Conservation (phyloP, 2,113 vertebrate genomes). For the Sylvilagus bachmani region DNA sequence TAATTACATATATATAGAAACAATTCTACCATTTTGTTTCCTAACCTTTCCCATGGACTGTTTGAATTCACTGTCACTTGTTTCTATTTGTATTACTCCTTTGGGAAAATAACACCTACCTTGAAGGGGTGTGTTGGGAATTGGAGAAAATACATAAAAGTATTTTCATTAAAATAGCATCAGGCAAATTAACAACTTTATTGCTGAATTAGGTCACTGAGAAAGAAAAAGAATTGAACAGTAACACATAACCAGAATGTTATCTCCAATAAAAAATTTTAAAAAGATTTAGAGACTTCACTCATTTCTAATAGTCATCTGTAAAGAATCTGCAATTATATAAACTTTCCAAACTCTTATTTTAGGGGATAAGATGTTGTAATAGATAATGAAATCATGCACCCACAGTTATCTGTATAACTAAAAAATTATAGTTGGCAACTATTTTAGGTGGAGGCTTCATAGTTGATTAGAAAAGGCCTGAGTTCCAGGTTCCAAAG, state of each 20-base stretch:
- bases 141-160: slow-evolving; percentile 31
- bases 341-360: not conserved
- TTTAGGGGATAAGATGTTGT: not conserved
- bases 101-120: not conserved
- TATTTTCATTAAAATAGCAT: slow-evolving; percentile 34
- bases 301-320: not conserved
- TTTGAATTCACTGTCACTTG: not conserved
- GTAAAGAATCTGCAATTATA: not conserved
- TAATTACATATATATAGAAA: not conserved
- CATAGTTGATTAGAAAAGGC: not conserved
- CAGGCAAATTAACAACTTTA: slow-evolving; percentile 41
- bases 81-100: slow-evolving; percentile 42
- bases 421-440: not conserved
- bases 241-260: not conserved
- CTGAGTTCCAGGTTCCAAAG: not conserved
- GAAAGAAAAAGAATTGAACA: not conserved
- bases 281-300: not conserved
- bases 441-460: not conserved
- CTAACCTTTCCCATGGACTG: not conserved
- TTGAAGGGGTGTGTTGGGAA: slow-evolving; percentile 6
- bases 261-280: not conserved
- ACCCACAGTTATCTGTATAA: not conserved
- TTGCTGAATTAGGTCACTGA: slow-evolving; percentile 35
- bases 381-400: not conserved
- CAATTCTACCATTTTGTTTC: not conserved